A percentile compares a stretch with the other conserved stretches of the same genome.
Conservation (phyloP, 2,888 invertebrate species). For the Xylota segnis region DNA sequence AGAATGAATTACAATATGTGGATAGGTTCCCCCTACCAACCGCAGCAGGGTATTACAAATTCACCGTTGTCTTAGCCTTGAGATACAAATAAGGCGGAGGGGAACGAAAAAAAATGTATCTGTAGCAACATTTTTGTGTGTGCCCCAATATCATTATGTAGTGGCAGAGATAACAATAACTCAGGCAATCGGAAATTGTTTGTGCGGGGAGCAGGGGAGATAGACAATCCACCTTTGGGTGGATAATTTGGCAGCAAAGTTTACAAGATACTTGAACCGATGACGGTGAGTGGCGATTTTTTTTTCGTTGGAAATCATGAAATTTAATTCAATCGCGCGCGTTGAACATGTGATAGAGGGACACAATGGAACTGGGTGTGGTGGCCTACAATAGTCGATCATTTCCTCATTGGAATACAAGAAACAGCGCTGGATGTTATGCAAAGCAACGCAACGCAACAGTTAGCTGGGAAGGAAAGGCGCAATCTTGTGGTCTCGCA, state of each 20-base stretch:
- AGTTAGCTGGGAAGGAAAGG: not conserved
- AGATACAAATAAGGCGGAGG: conserved; percentile 50
- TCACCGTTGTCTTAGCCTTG: conserved; percentile 72
- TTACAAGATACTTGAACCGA: conserved; percentile 50
- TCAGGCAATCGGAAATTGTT: conserved; percentile 45
- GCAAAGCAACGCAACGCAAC: conserved; percentile 44
- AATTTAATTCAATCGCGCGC: conserved; percentile 55
- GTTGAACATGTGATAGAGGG: conserved; percentile 45
- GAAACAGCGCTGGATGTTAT: conserved; percentile 31
- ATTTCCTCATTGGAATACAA: conserved; percentile 67
- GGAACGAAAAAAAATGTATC: conserved; percentile 28
- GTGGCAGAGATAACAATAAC: conserved; percentile 58
- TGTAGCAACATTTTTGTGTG: conserved; percentile 52
- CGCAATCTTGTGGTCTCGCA: conserved; percentile 2
- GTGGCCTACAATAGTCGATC: conserved; percentile 73
- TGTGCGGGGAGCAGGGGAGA: conserved; percentile 9
- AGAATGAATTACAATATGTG: conserved; percentile 36
- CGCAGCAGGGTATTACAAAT: conserved; percentile 40
- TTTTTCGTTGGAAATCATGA: conserved; percentile 49
- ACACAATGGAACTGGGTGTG: conserved; percentile 64
- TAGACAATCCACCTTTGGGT: not conserved
- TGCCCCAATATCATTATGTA: conserved; percentile 33
- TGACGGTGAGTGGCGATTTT: conserved; percentile 64
- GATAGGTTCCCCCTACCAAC: conserved; percentile 24
- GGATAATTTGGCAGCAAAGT: conserved; percentile 55